phyloP scores from a whole-genome alignment of 1,140 invertebrate species.

The Calephelis virginiensis region DNA sequence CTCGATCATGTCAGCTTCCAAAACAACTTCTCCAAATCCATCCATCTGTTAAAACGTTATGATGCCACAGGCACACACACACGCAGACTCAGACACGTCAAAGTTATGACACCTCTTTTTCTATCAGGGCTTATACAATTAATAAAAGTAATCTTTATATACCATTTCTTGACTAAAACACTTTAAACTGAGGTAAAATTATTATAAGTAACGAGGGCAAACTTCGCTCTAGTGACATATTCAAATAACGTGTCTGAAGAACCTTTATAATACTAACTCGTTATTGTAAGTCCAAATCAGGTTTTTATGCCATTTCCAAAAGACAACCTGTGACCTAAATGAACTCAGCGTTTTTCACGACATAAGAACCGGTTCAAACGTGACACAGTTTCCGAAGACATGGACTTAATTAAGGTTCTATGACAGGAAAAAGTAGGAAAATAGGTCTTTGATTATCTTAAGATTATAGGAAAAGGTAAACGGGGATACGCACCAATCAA shows the following conservation, averaged over 20 bases:
- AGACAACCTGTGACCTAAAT: conserved; percentile 11
- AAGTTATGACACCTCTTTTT: no score
- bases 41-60: no score
- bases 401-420: conserved; percentile 13
- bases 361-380: conserved; percentile 8
- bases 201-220: no score
- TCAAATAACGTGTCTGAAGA: not conserved
- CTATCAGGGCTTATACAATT: no score
- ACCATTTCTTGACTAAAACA: no score
- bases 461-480: not conserved
- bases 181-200: no score
- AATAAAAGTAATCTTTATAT: no score
- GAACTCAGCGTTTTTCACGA: conserved; percentile 13
- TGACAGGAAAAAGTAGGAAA: conserved; percentile 9
- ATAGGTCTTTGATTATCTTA: conserved; percentile 5
- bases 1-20: no score
- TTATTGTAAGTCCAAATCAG: conserved; percentile 8
- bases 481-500: no score
- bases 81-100: no score
- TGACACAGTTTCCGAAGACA: conserved; percentile 11
- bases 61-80: no score
- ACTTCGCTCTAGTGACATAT: not conserved
- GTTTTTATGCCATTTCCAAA: conserved; percentile 13
- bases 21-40: no score
- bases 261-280: not conserved